Conservation (phyloP, 2,888 invertebrate genomes). For the Dolichomitus sp. region DNA sequence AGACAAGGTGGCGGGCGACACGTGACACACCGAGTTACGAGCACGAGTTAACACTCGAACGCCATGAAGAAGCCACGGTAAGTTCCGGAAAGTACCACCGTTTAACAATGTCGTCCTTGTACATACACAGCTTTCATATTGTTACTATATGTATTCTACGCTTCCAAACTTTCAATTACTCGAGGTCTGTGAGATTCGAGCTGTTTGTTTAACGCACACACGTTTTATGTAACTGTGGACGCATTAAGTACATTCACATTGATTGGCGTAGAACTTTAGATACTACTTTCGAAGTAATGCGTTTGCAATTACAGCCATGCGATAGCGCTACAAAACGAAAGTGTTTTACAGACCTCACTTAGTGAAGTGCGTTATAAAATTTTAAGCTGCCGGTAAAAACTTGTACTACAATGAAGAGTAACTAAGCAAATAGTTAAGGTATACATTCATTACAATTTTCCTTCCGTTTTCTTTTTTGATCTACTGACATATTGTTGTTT, state of each 20-base stretch:
- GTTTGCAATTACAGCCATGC: not conserved
- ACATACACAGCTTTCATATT: not conserved
- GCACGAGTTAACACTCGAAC: conserved; percentile 71
- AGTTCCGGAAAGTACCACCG: conserved; percentile 67
- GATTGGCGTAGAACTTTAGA: no score
- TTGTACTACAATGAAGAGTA: not conserved
- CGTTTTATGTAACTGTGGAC: no score
- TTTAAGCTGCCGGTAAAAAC: no score
- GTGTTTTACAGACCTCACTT: no score
- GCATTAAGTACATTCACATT: no score
- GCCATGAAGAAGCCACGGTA: conserved; percentile 83
- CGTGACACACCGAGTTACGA: conserved; percentile 79
- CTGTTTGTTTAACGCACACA: not conserved
- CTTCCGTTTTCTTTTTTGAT: not conserved
- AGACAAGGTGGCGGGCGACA: conserved; percentile 76
- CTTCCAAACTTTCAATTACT: not conserved
- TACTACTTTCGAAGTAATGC: not conserved
- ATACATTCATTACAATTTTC: not conserved
- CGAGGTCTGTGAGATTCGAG: not conserved
- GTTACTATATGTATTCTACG: not conserved
- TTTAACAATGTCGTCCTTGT: conserved; percentile 32
- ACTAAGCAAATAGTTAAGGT: not conserved
- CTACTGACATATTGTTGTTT: not conserved
- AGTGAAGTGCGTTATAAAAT: no score
- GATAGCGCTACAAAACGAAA: not conserved